A percentile compares a stretch with the other conserved stretches of the same genome.
Evolutionary conservation across 2,113 vertebrate genomes (phyloP).

Genomic region (Cromileptes altivelis): DNA sequence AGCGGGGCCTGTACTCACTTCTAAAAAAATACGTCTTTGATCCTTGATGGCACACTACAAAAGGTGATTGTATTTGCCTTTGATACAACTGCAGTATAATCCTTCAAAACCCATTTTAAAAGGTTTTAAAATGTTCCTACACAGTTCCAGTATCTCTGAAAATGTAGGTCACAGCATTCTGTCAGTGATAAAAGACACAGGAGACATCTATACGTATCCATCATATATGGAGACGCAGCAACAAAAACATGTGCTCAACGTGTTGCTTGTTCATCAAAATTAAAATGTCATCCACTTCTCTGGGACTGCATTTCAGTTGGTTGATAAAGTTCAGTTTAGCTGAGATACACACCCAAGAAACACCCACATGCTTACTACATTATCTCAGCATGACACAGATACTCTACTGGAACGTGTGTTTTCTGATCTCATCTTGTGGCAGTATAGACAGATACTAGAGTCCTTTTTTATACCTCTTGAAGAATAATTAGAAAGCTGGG

Average conservation of each 20-base stretch:
- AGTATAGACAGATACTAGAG: neutral
- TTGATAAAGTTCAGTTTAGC: conserved; percentile 50
- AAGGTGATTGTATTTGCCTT: no score
- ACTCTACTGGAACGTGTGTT: neutral
- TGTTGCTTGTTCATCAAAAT: neutral
- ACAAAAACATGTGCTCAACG: neutral
- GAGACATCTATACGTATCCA: neutral
- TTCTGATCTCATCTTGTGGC: neutral
- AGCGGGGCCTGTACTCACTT: no score
- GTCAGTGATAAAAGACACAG: neutral
- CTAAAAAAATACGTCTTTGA: no score
- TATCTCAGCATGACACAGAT: conserved; percentile 65
- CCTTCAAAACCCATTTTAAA: no score
- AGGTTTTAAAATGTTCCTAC: neutral
- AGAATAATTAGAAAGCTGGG: neutral
- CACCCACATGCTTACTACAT: conserved; percentile 51
- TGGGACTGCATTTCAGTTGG: conserved; percentile 51
- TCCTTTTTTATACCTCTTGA: neutral
- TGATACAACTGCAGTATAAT: no score
- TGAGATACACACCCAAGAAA: conserved; percentile 51
- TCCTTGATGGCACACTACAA: no score
- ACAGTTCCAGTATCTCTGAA: neutral
- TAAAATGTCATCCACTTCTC: neutral
- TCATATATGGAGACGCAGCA: neutral
- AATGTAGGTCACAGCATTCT: neutral